phyloP scores from a whole-genome alignment of 2,797 vertebrate species.

The Muscicapa comitata region DNA sequence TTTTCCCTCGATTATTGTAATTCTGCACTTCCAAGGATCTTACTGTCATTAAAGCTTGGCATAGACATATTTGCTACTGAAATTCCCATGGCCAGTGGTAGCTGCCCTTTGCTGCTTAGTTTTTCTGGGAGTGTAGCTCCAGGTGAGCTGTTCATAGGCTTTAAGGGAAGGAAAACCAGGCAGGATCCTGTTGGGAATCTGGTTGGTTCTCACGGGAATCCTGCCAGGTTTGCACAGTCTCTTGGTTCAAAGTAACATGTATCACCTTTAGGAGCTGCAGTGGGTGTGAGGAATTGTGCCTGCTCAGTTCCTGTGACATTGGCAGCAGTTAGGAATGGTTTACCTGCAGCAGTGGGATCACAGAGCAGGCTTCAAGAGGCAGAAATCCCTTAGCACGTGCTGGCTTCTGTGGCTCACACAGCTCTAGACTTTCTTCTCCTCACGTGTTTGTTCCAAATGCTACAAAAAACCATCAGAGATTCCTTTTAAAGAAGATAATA shows the following conservation, averaged over 20 bases:
- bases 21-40: background rate
- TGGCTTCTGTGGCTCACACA: background rate
- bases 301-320: background rate
- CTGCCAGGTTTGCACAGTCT: background rate
- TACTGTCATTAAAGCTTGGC: background rate
- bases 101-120: background rate
- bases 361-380: background rate
- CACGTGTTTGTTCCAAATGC: background rate
- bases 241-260: background rate
- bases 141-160: background rate
- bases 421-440: background rate
- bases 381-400: background rate
- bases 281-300: background rate
- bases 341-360: background rate
- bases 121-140: background rate
- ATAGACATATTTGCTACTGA: background rate
- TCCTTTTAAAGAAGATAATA: background rate
- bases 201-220: accelerated
- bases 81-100: background rate
- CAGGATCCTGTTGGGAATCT: background rate
- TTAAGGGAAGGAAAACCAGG: background rate
- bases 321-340: background rate
- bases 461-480: background rate
- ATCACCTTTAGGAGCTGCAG: background rate
- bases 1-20: background rate